Base-by-base conservation (phyloP, 2,888 invertebrate species). In the Cyaniris semiargus region DNA sequence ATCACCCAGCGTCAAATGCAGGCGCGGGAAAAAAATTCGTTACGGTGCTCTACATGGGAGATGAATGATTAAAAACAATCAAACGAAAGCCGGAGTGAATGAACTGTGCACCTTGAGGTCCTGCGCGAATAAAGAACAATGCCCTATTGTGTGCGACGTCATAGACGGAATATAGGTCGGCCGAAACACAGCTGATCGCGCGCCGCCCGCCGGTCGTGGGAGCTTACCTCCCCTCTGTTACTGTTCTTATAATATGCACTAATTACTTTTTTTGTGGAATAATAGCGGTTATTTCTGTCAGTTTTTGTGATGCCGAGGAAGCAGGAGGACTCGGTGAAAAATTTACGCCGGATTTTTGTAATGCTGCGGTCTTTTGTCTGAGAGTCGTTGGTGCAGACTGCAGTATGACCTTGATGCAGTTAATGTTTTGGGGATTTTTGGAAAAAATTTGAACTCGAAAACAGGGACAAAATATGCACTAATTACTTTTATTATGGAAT, bases 101-200 rank as follows among this genome's bases (percentile, higher is more conserved):
- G 93, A 94, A 92, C 91, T 83, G 82, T 79, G 83, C 85, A 87
- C 91, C 92, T 92, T 92, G 92, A 89, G 89, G 91, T 89, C 90
- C 89, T 91, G 91, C 88, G 92, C 92, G 89, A 93, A 93, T 91
- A 90, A 90, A 90, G 92, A 93, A 94, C 93, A 94, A 94, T 94
- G 88, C 90, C 89, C 91, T 92, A 93, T 93, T 93, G 94, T 93
- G 90, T 89, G 89, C 86, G 86, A 83, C 94, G 94, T 94, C 93
- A 93, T 89, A 89, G 86, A 83, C 85, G 88, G 89, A 89, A 94
- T 94, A 94, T 94, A 89, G 93, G 93, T 93, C 93, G 91, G 88
- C 91, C 93, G 89, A 91, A 94, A 93, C 86, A 88, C 93, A 93
- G 93, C 92, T 93, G 94, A 87, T 89, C 89, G 90, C 89, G 90